Evolutionary conservation across 37 sponge, comb jelly and placozoan genomes (phyloP), one percentile per base, ranked within the genome.

Genomic region (Aplysina aerophoba): DNA sequence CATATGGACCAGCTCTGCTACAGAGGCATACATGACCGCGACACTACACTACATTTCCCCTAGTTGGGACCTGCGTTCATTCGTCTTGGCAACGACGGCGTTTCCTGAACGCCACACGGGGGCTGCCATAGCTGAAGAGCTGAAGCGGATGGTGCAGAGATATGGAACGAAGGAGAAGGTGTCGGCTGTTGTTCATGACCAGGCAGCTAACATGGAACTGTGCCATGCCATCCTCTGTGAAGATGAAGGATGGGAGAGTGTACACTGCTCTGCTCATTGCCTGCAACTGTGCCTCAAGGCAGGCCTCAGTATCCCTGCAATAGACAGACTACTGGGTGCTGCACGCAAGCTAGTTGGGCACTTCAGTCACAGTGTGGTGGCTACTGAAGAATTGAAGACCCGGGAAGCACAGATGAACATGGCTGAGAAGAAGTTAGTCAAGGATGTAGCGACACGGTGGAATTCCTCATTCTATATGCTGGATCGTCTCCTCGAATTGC

Each of bases 321-420:
- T 79, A 5, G 38, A 20, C 44, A 79, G 80, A 54, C 57, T 79
- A 41, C 19, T 53, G 8, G 80, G 13, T 14, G 54, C 38, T 40
- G n/a, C 30, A 55, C n/a, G 57, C 2, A 79, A 79, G 38, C 24
- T 79, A 55, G 41, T 54, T 20, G 80, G 56, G n/a, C 80, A 79
- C 16, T 79, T 79, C 16, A 11, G 44, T 25, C 80, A 79, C 80
- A 79, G 80, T 54, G 80, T 79, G 39, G 80, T 79, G 27, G 80
- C 80, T 5, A 79, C 30, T 15, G 38, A 20, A 25, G 28, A 55
- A 79, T 8, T 73, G 5, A 30, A 73, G 24, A 31, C 3, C 5
- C 5, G 28, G 28, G 36, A 73, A 31, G 37, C 11, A 13, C 37
- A 36, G 15, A 30, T 73, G 74, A 13, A 13, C 5, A 4, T 15